Percentiles rank a stretch among this genome's conserved stretches.
Conservation (phyloP, 92 coral and sea anemone species). For the Palythoa grandis region DNA sequence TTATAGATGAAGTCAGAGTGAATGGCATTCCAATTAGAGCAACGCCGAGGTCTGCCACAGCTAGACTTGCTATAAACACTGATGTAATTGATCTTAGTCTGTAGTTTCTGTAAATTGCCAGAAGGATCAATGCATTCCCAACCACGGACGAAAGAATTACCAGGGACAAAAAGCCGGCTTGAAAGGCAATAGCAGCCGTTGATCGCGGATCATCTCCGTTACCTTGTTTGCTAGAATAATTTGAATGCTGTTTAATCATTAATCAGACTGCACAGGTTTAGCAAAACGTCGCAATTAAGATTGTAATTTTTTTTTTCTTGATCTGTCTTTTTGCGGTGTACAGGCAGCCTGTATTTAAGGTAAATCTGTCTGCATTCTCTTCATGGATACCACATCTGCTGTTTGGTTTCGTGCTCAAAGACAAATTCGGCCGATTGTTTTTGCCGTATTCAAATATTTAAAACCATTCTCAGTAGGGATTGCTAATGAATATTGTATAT, state of each 20-base stretch:
- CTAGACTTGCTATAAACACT: slow-evolving; percentile 80
- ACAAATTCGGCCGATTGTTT: not conserved
- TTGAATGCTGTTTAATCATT: not conserved
- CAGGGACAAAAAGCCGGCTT: slow-evolving; percentile 68
- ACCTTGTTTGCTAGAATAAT: not conserved
- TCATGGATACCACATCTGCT: not conserved
- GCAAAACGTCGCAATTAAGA: not conserved
- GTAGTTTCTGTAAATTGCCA: slow-evolving; percentile 75
- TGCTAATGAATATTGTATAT: not conserved
- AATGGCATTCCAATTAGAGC: slow-evolving; percentile 87
- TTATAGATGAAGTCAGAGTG: slow-evolving; percentile 77
- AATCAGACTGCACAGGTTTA: not conserved
- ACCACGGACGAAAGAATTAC: slow-evolving; percentile 77
- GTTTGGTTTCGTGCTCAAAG: not conserved
- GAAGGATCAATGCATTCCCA: slow-evolving; percentile 78
- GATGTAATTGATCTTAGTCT: slow-evolving; percentile 73
- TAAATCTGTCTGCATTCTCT: not conserved
- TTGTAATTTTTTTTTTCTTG: not conserved
- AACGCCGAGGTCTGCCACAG: slow-evolving; percentile 83
- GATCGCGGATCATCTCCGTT: slow-evolving; percentile 62
- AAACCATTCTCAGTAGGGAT: slow-evolving; percentile 2
- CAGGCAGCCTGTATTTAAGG: not conserved
- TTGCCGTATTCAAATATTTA: not conserved
- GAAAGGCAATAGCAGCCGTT: slow-evolving; percentile 61
- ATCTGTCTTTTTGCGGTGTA: not conserved